Percentiles rank a stretch among this genome's conserved stretches.
phyloP scores from a whole-genome alignment of 2,113 vertebrate species.

The Pelobates fuscus region DNA sequence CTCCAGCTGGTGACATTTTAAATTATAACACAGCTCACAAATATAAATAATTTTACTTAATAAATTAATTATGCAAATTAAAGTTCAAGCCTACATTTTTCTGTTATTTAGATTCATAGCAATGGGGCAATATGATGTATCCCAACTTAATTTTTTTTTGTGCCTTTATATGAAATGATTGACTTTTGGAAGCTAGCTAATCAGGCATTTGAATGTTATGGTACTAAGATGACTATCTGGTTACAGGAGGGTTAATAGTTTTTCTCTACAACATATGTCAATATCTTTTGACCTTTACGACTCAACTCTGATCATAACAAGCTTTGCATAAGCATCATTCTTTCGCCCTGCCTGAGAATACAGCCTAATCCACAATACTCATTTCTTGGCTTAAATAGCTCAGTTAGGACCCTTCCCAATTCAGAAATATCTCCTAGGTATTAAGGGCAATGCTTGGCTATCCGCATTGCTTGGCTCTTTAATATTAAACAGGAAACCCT shows the following conservation, averaged over 20 bases:
- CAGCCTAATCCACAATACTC: constrained; percentile 40
- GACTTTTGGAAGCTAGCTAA: no score
- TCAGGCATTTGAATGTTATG: not conserved
- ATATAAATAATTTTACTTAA: no score
- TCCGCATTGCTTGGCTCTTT: constrained; percentile 27
- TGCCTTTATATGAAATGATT: no score
- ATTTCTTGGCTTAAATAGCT: constrained; percentile 44
- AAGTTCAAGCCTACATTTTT: no score
- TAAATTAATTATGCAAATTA: no score
- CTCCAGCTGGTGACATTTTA: no score
- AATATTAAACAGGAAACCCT: constrained; percentile 42
- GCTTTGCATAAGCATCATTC: constrained; percentile 47
- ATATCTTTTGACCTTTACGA: constrained; percentile 48
- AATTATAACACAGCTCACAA: no score
- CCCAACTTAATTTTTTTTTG: no score
- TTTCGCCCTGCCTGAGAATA: constrained; percentile 23
- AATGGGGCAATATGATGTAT: no score
- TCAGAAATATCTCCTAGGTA: constrained; percentile 42
- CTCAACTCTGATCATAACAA: constrained; percentile 44
- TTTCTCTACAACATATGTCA: constrained; percentile 43
- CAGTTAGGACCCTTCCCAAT: constrained; percentile 38
- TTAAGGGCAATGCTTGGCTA: constrained; percentile 36
- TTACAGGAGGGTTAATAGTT: constrained; percentile 31
- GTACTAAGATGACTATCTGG: not conserved
- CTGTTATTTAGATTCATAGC: no score